These are phyloP conservation scores for Heliconius hewitsoni DNA, from an alignment of 1,140 invertebrate species.

Conservation along the genomic window DNA sequence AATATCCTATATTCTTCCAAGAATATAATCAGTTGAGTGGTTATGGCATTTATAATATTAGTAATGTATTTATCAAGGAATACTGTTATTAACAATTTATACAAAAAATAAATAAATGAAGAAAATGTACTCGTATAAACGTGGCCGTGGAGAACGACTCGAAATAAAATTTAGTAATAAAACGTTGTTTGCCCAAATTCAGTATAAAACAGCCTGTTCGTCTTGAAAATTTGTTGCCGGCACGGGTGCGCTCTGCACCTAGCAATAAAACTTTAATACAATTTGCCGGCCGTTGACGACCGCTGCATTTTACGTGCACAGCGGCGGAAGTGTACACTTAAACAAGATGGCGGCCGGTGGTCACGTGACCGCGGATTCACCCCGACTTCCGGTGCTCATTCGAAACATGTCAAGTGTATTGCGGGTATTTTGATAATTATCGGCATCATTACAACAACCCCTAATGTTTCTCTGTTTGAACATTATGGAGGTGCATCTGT, in stretches of 20 bases:
- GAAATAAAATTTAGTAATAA: conserved; percentile 13
- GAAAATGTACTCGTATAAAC: not conserved
- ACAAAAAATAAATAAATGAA: not conserved
- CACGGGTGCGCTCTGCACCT: conserved; percentile 50
- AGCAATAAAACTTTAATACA: conserved; percentile 58
- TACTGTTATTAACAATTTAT: not conserved
- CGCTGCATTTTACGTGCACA: conserved; percentile 58
- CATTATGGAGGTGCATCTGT: conserved; percentile 69
- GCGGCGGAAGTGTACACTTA: conserved; percentile 73
- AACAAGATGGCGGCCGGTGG: conserved; percentile 72
- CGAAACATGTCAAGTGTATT: conserved; percentile 77
- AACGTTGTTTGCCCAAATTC: conserved; percentile 19
- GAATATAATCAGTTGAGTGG: too few species aligned
- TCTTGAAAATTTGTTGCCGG: conserved; percentile 47
- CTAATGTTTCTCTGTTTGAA: conserved; percentile 63
- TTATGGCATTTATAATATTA: too few species aligned
- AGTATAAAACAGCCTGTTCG: conserved; percentile 26
- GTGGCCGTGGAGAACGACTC: not conserved
- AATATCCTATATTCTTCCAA: too few species aligned
- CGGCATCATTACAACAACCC: conserved; percentile 64
- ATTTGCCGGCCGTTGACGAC: conserved; percentile 56
- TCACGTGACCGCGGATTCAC: conserved; percentile 77
- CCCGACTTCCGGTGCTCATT: conserved; percentile 69
- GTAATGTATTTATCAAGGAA: too few species aligned
- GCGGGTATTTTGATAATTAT: conserved; percentile 76